Evolutionary conservation across 2,113 vertebrate species (phyloP), one percentile per base, ranked within the genome.

Genomic region (Oophaga pumilio): DNA sequence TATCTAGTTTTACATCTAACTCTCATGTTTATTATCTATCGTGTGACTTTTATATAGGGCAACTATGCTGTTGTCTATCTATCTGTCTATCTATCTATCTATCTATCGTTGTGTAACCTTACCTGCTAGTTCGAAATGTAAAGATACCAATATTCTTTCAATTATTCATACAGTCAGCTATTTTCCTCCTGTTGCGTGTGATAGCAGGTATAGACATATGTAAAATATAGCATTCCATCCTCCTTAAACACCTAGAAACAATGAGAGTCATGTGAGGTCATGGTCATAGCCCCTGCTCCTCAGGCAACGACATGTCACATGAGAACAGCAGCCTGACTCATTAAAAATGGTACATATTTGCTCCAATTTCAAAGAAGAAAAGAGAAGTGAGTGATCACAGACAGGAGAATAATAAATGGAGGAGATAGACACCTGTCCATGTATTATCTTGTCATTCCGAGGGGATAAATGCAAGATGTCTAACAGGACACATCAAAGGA

Each of bases 351-450:
- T 84, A 88, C 87, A 88, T 88, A 88, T 88, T 88, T 88, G 81
- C 87, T 88, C 81, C 87, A 84, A 69, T 88, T 88, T 88, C 87
- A 88, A 83, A 88, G 87, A 77, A 84, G 71, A 88, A 88, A 84
- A 68, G 49, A 88, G 81, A 84, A 62, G 79, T 87, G 86, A 88
- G 59, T 76, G 81, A 88, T 88, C 71, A 26, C 43, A 77, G 87
- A 83, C 87, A 88, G 50, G 71, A 68, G 53, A 43, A 84, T 56
- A 84, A 88, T 83, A 77, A 77, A 84, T 84, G 71, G 60, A 76
- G 50, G 57, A 64, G 81, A 87, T 64, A 62, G 86, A 88, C 81
- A 81, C 80, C 73, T 83, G 77, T 52, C 87, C 80, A 18, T 77
- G 71, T 77, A 62, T 88, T 88, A 88, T 68, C 87, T 84, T 88